A percentile compares a stretch with the other conserved stretches of the same genome.
Conservation (phyloP, 2,797 vertebrate species). For the Typhlichthys eigenmanni region DNA sequence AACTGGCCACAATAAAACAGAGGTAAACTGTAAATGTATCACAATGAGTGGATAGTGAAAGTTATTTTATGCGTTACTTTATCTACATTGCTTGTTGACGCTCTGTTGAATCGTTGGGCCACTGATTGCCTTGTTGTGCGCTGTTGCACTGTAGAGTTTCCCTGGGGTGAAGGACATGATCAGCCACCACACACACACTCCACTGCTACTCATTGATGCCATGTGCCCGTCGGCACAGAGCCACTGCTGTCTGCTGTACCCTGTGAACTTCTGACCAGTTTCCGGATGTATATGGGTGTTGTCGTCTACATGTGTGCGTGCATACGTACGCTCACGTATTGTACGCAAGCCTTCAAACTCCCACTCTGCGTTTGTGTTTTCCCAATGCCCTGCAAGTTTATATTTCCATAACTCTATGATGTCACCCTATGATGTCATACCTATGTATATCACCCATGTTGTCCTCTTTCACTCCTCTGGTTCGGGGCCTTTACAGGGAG, state of each 20-base stretch:
- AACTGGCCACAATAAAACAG: conserved; percentile 75
- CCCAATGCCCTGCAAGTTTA: background rate
- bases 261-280: conserved; percentile 63
- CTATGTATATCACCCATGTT: conserved; percentile 26
- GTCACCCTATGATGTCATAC: background rate
- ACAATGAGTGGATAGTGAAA: background rate
- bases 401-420: too few species aligned
- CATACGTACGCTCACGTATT: conserved; percentile 12
- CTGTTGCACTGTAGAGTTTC: conserved; percentile 78
- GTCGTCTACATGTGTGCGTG: background rate
- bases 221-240: conserved; percentile 72
- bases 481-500: conserved; percentile 13
- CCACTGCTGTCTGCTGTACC: conserved; percentile 78
- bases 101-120: conserved; percentile 49
- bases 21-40: conserved; percentile 70
- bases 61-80: conserved; percentile 1
- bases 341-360: too few species aligned
- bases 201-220: conserved; percentile 84
- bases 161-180: conserved; percentile 84
- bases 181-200: conserved; percentile 78
- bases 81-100: conserved; percentile 25
- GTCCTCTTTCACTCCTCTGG: conserved; percentile 22
- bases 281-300: conserved; percentile 16
- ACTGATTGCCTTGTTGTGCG: conserved; percentile 32
- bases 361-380: background rate